Percentiles rank a stretch among this genome's conserved stretches.
phyloP scores from a whole-genome alignment of 2,113 vertebrate genomes.

The Cygnus atratus region DNA sequence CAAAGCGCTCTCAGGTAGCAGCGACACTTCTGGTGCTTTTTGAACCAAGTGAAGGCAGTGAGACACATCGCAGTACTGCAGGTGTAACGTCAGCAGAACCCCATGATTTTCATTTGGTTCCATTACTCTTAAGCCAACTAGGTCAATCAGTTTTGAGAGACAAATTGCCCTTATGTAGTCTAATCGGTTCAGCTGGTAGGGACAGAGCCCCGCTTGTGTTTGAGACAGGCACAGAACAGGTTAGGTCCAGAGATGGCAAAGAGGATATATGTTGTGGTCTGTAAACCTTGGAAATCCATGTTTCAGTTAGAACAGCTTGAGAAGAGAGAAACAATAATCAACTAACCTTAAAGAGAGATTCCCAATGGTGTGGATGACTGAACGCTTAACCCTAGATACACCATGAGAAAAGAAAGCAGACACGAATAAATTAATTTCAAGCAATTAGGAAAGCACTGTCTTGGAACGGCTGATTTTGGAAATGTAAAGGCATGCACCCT shows the following conservation, averaged over 20 bases:
- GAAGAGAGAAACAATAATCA: not conserved
- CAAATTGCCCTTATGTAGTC: not conserved
- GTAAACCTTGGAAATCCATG: not conserved
- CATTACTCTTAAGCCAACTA: not conserved
- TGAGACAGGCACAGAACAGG: accelerated
- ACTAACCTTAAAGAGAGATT: not conserved
- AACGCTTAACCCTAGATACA: accelerated
- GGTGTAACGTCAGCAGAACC: not conserved
- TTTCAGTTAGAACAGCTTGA: not conserved
- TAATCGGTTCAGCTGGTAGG: not conserved
- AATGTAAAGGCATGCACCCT: not conserved
- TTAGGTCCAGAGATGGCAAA: not conserved
- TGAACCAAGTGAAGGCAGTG: not conserved
- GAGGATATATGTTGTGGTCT: not conserved
- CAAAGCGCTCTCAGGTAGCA: not conserved
- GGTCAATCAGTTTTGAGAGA: not conserved
- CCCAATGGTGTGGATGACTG: not conserved
- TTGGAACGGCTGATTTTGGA: not conserved
- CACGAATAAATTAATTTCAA: not conserved
- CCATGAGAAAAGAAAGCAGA: not conserved
- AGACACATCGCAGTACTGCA: not conserved
- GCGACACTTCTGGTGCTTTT: not conserved
- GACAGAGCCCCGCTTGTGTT: not conserved
- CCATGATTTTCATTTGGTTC: not conserved
- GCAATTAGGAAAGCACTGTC: not conserved